These are phyloP conservation scores for Drosophila saltans DNA, from an alignment of 1,140 invertebrate species.

Conservation along the genomic window DNA sequence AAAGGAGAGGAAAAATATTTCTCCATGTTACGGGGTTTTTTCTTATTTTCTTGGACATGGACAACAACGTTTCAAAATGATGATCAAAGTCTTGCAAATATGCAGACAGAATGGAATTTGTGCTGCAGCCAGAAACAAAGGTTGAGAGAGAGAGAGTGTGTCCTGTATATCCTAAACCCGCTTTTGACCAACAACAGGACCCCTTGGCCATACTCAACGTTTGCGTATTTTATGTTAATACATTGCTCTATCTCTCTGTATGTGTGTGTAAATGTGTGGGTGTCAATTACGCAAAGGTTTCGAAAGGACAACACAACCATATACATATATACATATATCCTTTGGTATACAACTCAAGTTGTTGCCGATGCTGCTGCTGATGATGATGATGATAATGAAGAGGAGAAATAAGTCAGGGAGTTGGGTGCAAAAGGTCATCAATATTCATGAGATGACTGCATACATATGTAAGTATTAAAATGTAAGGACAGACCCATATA, in stretches of 20 bases:
- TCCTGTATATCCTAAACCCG: constrained; percentile 14
- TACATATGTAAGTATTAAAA: constrained; percentile 13
- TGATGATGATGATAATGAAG: constrained; percentile 5
- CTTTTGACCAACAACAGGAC: constrained; percentile 16
- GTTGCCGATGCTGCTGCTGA: background rate
- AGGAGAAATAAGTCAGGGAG: background rate
- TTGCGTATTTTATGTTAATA: constrained; percentile 45
- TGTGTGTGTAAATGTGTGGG: constrained; percentile 23
- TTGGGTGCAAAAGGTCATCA: constrained; percentile 22
- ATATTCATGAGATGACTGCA: constrained; percentile 16
- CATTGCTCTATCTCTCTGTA: constrained; percentile 10
- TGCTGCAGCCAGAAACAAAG: background rate
- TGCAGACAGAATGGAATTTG: constrained; percentile 74
- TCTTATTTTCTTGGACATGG: constrained; percentile 10
- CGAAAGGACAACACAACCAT: constrained; percentile 34
- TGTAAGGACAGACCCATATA: background rate
- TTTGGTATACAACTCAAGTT: constrained; percentile 4
- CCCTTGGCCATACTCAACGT: background rate
- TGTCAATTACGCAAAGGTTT: constrained; percentile 59
- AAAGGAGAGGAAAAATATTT: background rate
- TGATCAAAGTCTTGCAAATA: constrained; percentile 77
- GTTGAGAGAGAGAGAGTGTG: background rate
- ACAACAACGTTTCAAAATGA: constrained; percentile 49
- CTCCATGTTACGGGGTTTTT: constrained; percentile 15
- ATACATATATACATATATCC: background rate